Percentiles rank a stretch among this genome's conserved stretches.
Evolutionary conservation across 2,888 invertebrate species (phyloP).

Genomic region (Chloromyia formosa): DNA sequence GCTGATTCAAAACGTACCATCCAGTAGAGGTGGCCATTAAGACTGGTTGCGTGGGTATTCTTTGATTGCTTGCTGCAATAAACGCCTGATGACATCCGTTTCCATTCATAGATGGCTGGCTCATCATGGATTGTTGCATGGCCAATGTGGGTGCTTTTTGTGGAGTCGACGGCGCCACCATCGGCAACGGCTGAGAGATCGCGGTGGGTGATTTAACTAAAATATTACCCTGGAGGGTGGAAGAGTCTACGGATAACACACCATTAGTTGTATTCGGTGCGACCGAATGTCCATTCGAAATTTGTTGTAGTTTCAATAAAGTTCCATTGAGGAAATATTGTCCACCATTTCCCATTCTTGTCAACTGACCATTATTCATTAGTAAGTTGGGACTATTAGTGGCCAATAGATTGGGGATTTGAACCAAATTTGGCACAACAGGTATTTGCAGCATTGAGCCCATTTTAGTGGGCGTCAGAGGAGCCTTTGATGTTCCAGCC

Average conservation of each 20-base stretch:
- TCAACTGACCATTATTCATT: slow-evolving; percentile 50
- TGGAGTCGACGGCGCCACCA: slow-evolving; percentile 49
- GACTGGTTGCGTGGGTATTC: slow-evolving; percentile 57
- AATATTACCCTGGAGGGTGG: slow-evolving; percentile 44
- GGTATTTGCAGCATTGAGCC: slow-evolving; percentile 69
- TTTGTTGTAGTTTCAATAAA: slow-evolving; percentile 60
- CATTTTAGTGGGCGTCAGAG: slow-evolving; percentile 51
- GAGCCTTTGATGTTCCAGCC: slow-evolving; percentile 43
- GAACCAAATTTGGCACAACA: slow-evolving; percentile 71
- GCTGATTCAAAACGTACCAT: slow-evolving; percentile 37
- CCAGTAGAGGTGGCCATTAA: slow-evolving; percentile 64
- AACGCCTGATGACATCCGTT: slow-evolving; percentile 38
- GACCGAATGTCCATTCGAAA: slow-evolving; percentile 47
- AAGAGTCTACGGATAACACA: slow-evolving; percentile 46
- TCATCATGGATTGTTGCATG: slow-evolving; percentile 11
- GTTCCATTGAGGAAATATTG: slow-evolving; percentile 64
- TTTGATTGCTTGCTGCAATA: slow-evolving; percentile 40
- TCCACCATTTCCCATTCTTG: slow-evolving; percentile 51
- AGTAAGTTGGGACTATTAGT: slow-evolving; percentile 67
- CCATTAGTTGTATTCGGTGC: slow-evolving; percentile 53
- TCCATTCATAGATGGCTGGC: slow-evolving; percentile 23
- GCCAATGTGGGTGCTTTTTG: slow-evolving; percentile 39
- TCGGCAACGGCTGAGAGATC: slow-evolving; percentile 48
- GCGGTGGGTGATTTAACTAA: slow-evolving; percentile 46
- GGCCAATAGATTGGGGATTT: slow-evolving; percentile 71